Conservation (phyloP, 1,140 invertebrate genomes). For the Euwallacea similis region DNA sequence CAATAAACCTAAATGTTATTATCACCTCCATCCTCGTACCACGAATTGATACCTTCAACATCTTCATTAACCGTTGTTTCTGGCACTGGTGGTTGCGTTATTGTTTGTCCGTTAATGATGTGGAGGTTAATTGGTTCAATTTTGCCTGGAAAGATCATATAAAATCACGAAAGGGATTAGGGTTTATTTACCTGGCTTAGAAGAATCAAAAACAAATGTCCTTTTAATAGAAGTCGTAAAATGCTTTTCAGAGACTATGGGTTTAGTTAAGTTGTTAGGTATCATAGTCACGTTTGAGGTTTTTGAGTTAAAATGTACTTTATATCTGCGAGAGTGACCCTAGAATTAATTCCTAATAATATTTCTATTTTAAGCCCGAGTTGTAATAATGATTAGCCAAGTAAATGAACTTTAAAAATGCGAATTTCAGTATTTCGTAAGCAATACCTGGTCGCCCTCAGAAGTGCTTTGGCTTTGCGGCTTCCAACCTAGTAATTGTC, state of each 20-base stretch:
- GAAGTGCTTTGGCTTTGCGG: constrained; percentile 11
- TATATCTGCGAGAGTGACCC: too few species aligned
- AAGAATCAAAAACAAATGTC: constrained; percentile 22
- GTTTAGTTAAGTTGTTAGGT: constrained; percentile 16
- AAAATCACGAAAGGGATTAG: neutral
- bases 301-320: too few species aligned
- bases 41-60: constrained; percentile 13
- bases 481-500: constrained; percentile 16
- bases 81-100: constrained; percentile 18
- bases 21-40: constrained; percentile 7
- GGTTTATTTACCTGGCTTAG: constrained; percentile 22
- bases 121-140: constrained; percentile 23
- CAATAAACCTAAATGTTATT: too few species aligned
- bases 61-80: constrained; percentile 15
- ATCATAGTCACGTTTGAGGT: neutral
- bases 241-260: constrained; percentile 15
- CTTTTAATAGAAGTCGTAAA: constrained; percentile 19
- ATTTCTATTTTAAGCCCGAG: too few species aligned
- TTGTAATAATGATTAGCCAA: too few species aligned
- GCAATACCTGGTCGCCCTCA: neutral
- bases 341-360: too few species aligned
- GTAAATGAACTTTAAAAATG: too few species aligned
- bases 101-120: constrained; percentile 18
- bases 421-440: too few species aligned
- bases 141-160: neutral